A percentile compares a stretch with the other conserved stretches of the same genome.
phyloP scores from a whole-genome alignment of 2,113 vertebrate genomes.

The Verasper variegatus region DNA sequence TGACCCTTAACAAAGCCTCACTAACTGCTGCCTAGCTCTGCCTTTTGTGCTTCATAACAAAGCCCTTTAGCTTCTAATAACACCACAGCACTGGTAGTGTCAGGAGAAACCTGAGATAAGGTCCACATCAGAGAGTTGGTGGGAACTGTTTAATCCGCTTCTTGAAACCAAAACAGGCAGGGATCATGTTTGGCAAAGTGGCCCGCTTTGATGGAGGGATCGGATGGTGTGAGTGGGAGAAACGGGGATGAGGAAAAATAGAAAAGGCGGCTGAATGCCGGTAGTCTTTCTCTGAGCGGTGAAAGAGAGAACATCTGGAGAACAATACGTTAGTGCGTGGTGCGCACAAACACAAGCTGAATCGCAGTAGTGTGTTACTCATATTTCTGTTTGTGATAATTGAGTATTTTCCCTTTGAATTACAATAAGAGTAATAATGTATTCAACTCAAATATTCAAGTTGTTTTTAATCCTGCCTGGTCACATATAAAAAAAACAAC shows the following conservation, averaged over 20 bases:
- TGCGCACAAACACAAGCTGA: constrained; percentile 29
- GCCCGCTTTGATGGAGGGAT: constrained; percentile 75
- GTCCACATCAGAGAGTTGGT: constrained; percentile 76
- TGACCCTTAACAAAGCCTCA: constrained; percentile 77
- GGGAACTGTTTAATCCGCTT: constrained; percentile 81
- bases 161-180: constrained; percentile 75
- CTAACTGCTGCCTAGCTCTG: constrained; percentile 76
- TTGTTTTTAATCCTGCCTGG: background rate
- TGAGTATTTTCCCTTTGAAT: background rate
- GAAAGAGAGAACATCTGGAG: constrained; percentile 70
- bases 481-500: background rate
- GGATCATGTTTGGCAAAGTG: constrained; percentile 81
- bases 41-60: constrained; percentile 82
- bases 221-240: constrained; percentile 67
- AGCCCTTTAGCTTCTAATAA: constrained; percentile 79
- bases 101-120: constrained; percentile 78
- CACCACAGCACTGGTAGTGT: constrained; percentile 66
- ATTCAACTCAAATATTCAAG: no score
- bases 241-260: constrained; percentile 45
- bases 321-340: constrained; percentile 55
- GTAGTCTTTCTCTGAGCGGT: constrained; percentile 50
- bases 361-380: background rate
- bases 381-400: constrained; percentile 6
- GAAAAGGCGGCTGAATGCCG: constrained; percentile 44
- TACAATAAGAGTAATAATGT: background rate